Conservation (phyloP, 2,888 invertebrate species). For the Sphaeridia pumilis region DNA sequence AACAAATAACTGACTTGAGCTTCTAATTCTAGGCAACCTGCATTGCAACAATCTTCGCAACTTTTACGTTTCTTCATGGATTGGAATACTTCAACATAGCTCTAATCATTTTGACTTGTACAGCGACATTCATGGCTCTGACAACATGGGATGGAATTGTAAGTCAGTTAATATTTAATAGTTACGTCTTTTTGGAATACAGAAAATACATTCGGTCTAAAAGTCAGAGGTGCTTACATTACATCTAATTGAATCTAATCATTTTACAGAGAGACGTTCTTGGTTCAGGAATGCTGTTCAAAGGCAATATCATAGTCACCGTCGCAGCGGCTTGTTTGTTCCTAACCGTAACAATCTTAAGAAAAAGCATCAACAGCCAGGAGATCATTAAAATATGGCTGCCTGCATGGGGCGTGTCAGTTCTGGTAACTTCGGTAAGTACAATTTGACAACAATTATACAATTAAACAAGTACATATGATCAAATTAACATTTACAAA, state of each 20-base stretch:
- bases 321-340: not conserved
- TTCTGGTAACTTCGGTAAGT: not conserved
- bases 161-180: not conserved
- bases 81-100: not conserved
- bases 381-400: not conserved
- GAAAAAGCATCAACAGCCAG: not conserved
- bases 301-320: not conserved
- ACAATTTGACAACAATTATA: not conserved
- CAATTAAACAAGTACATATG: not conserved
- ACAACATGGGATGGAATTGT: not conserved
- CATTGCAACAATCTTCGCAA: not conserved
- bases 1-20: not conserved
- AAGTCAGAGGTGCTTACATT: no score
- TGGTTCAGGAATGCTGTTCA: not conserved
- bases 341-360: not conserved
- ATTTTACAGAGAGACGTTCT: not conserved
- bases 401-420: not conserved
- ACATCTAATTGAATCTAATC: no score
- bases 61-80: not conserved
- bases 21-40: not conserved
- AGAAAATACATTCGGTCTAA: no score
- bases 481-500: not conserved
- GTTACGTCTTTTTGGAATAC: no score
- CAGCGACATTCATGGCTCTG: not conserved
- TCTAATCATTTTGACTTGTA: not conserved